phyloP scores from a whole-genome alignment of 2,797 vertebrate genomes.

The Microctenopoma steveboyesi region DNA sequence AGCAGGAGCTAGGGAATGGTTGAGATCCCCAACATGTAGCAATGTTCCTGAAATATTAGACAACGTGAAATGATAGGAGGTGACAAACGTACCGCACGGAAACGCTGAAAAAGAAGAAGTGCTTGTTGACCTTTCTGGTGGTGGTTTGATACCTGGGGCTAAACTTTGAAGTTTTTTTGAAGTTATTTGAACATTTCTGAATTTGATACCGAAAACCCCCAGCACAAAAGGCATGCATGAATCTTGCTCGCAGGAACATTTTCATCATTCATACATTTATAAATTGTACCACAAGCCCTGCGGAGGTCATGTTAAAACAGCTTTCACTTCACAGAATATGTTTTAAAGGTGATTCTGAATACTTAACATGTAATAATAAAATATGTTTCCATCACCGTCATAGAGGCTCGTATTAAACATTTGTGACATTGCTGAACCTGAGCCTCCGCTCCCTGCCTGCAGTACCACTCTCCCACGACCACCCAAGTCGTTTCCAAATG shows the following conservation, averaged over 20 bases:
- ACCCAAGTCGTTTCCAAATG: constrained; percentile 66
- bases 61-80: constrained; percentile 16
- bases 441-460: constrained; percentile 3
- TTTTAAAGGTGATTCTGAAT: background rate
- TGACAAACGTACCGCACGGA: constrained; percentile 16
- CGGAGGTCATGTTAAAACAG: constrained; percentile 5
- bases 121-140: constrained; percentile 11
- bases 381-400: constrained; percentile 2
- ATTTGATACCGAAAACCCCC: background rate
- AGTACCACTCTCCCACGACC: constrained; percentile 39
- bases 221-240: background rate
- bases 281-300: constrained; percentile 4
- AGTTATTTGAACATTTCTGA: constrained; percentile 20
- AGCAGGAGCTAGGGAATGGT: constrained; percentile 32
- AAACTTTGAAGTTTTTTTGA: background rate
- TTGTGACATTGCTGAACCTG: background rate
- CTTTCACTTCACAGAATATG: constrained; percentile 2
- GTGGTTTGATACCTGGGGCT: background rate
- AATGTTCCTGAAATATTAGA: constrained; percentile 34
- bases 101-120: constrained; percentile 11
- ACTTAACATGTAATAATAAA: constrained; percentile 7
- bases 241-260: constrained; percentile 9
- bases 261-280: constrained; percentile 11
- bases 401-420: background rate
- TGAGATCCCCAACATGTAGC: constrained; percentile 46